phyloP scores from a whole-genome alignment of 1,140 invertebrate species.

The Macrostomum lignano region DNA sequence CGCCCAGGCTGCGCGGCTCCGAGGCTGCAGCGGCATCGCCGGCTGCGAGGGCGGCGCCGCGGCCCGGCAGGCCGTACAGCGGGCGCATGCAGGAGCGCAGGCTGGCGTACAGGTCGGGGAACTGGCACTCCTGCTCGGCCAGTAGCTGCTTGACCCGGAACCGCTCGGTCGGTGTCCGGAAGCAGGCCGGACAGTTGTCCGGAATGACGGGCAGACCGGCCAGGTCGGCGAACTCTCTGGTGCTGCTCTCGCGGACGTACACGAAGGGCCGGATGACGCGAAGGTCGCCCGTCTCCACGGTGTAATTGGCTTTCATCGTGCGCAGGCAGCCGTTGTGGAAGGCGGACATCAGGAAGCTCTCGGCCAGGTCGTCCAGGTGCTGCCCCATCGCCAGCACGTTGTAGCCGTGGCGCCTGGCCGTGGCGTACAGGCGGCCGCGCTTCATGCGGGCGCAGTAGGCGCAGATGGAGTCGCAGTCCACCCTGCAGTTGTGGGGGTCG shows the following conservation, averaged over 20 bases:
- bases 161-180: constrained; percentile 37
- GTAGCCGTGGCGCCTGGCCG: constrained; percentile 44
- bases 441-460: constrained; percentile 37
- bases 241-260: constrained; percentile 46
- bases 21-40: too few species aligned
- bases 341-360: constrained; percentile 49
- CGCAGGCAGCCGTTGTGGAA: constrained; percentile 47
- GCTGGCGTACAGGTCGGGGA: constrained; percentile 41
- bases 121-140: constrained; percentile 43
- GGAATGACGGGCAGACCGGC: constrained; percentile 34
- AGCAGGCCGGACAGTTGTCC: constrained; percentile 36
- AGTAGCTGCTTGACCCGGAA: constrained; percentile 40
- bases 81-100: too few species aligned
- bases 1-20: too few species aligned
- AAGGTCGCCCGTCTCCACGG: constrained; percentile 39
- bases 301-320: constrained; percentile 54
- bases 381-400: constrained; percentile 58
- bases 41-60: too few species aligned
- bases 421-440: constrained; percentile 41
- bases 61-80: too few species aligned
- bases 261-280: constrained; percentile 57
- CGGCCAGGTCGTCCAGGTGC: constrained; percentile 51
- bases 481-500: too few species aligned
- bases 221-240: constrained; percentile 38
- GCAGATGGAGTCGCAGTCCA: constrained; percentile 35